Percentiles rank a stretch among this genome's conserved stretches.
These are phyloP conservation scores for Polypedilum pembai DNA, from an alignment of 1,140 invertebrate species.

Conservation along the genomic window DNA sequence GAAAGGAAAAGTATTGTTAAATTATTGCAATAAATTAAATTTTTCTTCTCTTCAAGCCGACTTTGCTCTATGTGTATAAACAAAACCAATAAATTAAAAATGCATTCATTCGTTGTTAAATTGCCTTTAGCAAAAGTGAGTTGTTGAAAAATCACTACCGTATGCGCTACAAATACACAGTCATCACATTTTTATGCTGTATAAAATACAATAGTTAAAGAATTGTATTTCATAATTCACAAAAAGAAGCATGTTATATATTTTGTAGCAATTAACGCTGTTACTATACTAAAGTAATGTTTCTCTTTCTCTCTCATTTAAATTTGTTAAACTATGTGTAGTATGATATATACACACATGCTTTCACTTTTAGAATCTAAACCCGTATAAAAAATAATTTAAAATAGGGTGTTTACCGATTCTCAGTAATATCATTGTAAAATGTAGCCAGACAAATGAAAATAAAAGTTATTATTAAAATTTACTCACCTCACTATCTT, in stretches of 20 bases:
- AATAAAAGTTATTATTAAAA: conserved; percentile 32
- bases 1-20: no score
- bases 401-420: no score
- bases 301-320: no score
- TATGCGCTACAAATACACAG: neutral
- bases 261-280: neutral
- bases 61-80: no score
- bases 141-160: conserved; percentile 10
- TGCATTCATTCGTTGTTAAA: neutral
- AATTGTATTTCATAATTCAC: conserved; percentile 13
- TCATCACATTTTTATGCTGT: neutral
- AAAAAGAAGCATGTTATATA: conserved; percentile 7
- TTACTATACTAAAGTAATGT: neutral
- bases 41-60: no score
- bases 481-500: conserved; percentile 47
- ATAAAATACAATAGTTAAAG: neutral
- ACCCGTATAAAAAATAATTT: conserved; percentile 5
- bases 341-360: neutral
- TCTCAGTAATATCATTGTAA: no score
- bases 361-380: conserved; percentile 25
- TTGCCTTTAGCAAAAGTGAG: neutral
- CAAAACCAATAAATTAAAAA: neutral
- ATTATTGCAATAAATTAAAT: no score
- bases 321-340: no score
- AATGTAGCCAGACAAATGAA: neutral